Conservation (phyloP, 1,140 invertebrate species). For the Pogonognathellus flavescens region DNA sequence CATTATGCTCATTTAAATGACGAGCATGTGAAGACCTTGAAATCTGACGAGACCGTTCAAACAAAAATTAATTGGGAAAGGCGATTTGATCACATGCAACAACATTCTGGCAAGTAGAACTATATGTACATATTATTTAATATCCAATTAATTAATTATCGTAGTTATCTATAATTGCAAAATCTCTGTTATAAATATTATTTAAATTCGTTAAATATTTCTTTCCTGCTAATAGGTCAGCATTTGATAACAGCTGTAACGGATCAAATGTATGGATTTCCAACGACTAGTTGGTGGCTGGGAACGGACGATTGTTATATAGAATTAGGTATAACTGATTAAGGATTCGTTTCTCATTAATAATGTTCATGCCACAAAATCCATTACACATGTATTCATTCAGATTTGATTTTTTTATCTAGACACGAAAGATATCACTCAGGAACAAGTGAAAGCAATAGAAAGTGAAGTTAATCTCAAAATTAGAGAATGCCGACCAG, state of each 20-base stretch:
- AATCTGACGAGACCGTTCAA: conserved; percentile 75
- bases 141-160: too few relatives aligned
- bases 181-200: neutral
- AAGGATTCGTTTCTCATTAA: neutral
- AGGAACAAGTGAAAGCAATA: conserved; percentile 72
- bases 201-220: neutral
- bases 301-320: conserved; percentile 79
- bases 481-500: conserved; percentile 76
- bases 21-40: conserved; percentile 71
- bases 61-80: conserved; percentile 81
- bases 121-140: too few relatives aligned
- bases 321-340: conserved; percentile 74
- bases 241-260: conserved; percentile 86
- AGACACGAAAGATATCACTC: conserved; percentile 72
- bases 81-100: conserved; percentile 90
- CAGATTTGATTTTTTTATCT: conserved; percentile 5
- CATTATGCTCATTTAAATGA: conserved; percentile 74
- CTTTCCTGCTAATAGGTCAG: conserved; percentile 74
- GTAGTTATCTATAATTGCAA: neutral
- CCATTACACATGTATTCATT: too few relatives aligned
- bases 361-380: neutral
- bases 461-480: conserved; percentile 79
- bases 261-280: conserved; percentile 77
- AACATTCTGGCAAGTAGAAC: conserved; percentile 81
- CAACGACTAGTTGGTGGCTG: conserved; percentile 85